Percentiles rank a stretch among this genome's conserved stretches.
phyloP scores from a whole-genome alignment of 2,113 vertebrate genomes.

The Carassius carassius region DNA sequence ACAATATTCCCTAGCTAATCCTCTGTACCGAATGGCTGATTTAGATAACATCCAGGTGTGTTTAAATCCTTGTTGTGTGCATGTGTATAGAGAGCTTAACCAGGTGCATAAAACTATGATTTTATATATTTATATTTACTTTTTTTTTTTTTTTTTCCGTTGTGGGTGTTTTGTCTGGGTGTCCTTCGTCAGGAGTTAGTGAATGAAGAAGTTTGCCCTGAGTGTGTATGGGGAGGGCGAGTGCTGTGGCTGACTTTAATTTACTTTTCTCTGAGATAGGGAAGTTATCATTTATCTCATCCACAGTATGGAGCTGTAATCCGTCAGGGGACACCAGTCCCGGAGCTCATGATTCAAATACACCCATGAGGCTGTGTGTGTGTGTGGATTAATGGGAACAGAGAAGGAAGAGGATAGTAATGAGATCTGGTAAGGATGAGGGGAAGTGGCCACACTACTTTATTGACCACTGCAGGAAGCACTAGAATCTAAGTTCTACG shows the following conservation, averaged over 20 bases:
- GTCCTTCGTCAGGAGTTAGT: slow-evolving; percentile 15
- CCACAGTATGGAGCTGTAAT: slow-evolving; percentile 35
- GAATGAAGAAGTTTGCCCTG: slow-evolving; percentile 30
- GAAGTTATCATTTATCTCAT: slow-evolving; percentile 48
- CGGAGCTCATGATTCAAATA: slow-evolving; percentile 51
- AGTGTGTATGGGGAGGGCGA: not conserved
- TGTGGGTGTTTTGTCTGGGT: not conserved
- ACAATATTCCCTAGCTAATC: slow-evolving; percentile 44
- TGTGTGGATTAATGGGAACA: slow-evolving; percentile 30
- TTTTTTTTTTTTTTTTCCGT: not conserved
- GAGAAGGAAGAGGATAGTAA: slow-evolving; percentile 29
- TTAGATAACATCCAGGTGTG: slow-evolving; percentile 48
- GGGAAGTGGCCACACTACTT: not conserved
- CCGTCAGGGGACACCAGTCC: slow-evolving; percentile 49
- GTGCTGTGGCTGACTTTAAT: slow-evolving; percentile 30
- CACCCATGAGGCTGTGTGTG: not conserved
- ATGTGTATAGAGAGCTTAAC: not conserved
- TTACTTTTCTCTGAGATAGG: slow-evolving; percentile 24
- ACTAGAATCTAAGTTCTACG: not conserved
- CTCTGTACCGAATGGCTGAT: slow-evolving; percentile 34
- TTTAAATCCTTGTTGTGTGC: slow-evolving; percentile 8
- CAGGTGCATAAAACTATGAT: not conserved
- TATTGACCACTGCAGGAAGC: not conserved
- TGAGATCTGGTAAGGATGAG: slow-evolving; percentile 27
- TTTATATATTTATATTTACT: not conserved